Evolutionary conservation across 2,113 vertebrate genomes (phyloP), one percentile per base, ranked within the genome.

Genomic region (Mesocricetus auratus): DNA sequence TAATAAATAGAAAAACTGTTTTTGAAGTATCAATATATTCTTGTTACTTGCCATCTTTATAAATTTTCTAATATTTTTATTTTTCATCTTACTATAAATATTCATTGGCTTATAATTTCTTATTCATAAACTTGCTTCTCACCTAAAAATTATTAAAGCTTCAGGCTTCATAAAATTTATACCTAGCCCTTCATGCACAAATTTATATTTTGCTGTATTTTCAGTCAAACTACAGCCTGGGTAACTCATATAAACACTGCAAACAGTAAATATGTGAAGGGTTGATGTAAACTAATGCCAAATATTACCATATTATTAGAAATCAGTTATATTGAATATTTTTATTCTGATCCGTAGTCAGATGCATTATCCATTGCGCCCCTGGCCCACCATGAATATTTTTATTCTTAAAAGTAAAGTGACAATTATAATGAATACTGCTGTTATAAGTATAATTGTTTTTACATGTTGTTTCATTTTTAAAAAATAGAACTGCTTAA

Each of bases 201-300:
- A 87, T 85, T 85, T 85, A 2, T 85, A 45, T n/a, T 89, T 86
- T 86, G 53, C 50, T 7, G 50, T 45, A 64, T 87, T 94, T 83
- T 45, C 26, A 73, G 1, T 58, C 10, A 87, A 78, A 68, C 86
- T 90, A 6, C 53, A 26, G 39, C 50, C 77, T 83, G 19, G 7
- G 2, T 66, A 56, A 33, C 29, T 66, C 56, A 45, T 82, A 68
- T 47, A 93, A 89, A 56, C 21, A 73, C 31, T 56, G 29, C 0
- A 83, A 73, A 86, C 50, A 81, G 15, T 75, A 96, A 71, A 94
- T 92, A 83, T 53, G 47, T 26, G 81, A 86, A 74, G 10, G 64
- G 21, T 36, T 53, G 13, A n/a, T 50, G 3, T 60, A 50, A 33
- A 86, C 2, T 5, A 89, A 39, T 45, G 31, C 22, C 53, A 86